Percentiles rank a stretch among this genome's conserved stretches.
phyloP scores from a whole-genome alignment of 2,113 vertebrate species.

The Nerophis ophidion region DNA sequence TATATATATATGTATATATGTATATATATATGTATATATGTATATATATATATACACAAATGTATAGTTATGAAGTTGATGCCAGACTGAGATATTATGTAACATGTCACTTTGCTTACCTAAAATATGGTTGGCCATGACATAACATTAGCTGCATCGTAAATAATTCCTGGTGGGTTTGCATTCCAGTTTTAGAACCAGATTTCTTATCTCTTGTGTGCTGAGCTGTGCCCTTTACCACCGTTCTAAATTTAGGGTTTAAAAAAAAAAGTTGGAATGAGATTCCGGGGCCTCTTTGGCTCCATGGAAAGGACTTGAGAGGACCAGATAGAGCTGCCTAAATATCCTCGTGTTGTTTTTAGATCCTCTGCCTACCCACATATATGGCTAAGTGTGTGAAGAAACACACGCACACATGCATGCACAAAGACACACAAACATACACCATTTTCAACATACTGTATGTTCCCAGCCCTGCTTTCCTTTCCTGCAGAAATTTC shows the following conservation, averaged over 20 bases:
- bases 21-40: too few species aligned
- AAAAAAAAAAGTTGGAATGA: slow-evolving; percentile 30
- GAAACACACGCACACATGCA: background rate
- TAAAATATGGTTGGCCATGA: background rate
- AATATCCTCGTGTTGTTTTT: slow-evolving; percentile 44
- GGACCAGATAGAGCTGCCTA: slow-evolving; percentile 22
- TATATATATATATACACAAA: too few species aligned
- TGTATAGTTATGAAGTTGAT: background rate
- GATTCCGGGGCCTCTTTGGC: slow-evolving; percentile 28
- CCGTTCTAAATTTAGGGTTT: slow-evolving; percentile 35
- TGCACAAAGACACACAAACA: background rate
- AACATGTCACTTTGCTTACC: background rate
- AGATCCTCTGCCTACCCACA: slow-evolving; percentile 23
- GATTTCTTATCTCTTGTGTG: slow-evolving; percentile 10
- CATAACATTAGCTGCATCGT: background rate
- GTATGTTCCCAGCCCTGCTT: background rate
- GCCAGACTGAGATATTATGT: slow-evolving; percentile 11
- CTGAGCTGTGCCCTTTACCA: slow-evolving; percentile 28
- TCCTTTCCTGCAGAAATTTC: slow-evolving; percentile 21
- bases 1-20: too few species aligned
- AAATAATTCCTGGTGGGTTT: slow-evolving; percentile 12
- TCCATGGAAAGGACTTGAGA: slow-evolving; percentile 32
- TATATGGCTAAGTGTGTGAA: slow-evolving; percentile 5
- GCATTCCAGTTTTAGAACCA: slow-evolving; percentile 21
- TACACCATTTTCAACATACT: background rate